phyloP scores from a whole-genome alignment of 2,888 invertebrate species.

The Drosophila monieri region DNA sequence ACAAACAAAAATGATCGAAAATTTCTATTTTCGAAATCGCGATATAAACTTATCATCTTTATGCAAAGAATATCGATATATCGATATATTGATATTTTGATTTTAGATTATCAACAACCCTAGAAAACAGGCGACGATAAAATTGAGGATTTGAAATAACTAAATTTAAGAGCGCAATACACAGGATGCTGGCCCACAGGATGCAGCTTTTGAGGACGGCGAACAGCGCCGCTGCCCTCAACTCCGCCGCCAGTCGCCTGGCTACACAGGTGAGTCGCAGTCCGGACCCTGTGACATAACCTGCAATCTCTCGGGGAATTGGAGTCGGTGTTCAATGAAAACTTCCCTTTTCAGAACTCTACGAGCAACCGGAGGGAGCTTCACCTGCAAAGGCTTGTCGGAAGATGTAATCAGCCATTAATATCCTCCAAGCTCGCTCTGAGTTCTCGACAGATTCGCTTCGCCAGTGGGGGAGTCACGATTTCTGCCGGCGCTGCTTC shows the following conservation, averaged over 20 bases:
- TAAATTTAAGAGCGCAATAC: slow-evolving; percentile 16
- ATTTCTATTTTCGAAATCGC: too few species aligned
- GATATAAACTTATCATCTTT: background rate
- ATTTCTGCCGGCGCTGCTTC: slow-evolving; percentile 9
- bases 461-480: slow-evolving; percentile 61
- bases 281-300: slow-evolving; percentile 74
- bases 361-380: slow-evolving; percentile 56
- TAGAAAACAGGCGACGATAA: slow-evolving; percentile 5
- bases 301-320: slow-evolving; percentile 59
- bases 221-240: slow-evolving; percentile 41
- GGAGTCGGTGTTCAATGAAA: slow-evolving; percentile 7
- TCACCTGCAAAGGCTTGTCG: slow-evolving; percentile 56
- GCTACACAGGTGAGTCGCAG: slow-evolving; percentile 61
- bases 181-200: slow-evolving; percentile 67
- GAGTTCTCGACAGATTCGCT: slow-evolving; percentile 55
- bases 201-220: slow-evolving; percentile 69
- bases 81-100: background rate
- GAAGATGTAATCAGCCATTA: slow-evolving; percentile 25
- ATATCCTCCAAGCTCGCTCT: background rate
- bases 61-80: background rate
- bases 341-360: slow-evolving; percentile 32
- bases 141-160: slow-evolving; percentile 15
- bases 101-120: background rate
- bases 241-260: slow-evolving; percentile 42
- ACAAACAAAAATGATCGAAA: too few species aligned